Evolutionary conservation across 2,113 vertebrate species (phyloP).

Genomic region (Triplophysa siluroides): DNA sequence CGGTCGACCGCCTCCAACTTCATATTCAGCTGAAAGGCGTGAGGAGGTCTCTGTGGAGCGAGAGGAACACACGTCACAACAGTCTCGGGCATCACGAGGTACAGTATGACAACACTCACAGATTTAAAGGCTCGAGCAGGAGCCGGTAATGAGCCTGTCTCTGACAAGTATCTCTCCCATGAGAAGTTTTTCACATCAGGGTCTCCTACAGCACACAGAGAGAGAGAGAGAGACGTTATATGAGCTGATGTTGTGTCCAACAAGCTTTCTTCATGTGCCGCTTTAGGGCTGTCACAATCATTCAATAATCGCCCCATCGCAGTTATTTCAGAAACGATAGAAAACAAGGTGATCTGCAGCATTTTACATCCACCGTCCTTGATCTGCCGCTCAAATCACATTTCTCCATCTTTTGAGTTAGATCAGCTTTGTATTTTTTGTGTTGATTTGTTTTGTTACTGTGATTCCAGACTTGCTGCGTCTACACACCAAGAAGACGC

Average conservation of each 20-base stretch:
- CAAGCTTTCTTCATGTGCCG: too few relatives aligned
- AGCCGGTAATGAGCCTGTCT: constrained; percentile 82
- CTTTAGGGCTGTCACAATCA: too few relatives aligned
- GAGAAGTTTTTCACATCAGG: constrained; percentile 80
- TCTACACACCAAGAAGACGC: too few relatives aligned
- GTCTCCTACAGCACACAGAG: constrained; percentile 69
- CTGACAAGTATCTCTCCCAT: constrained; percentile 86
- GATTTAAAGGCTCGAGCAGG: constrained; percentile 87
- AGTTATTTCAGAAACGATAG: too few relatives aligned
- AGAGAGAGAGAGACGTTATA: neutral
- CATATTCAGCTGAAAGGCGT: constrained; percentile 84
- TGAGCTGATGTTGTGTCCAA: neutral
- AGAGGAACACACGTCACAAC: neutral
- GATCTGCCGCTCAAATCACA: too few relatives aligned
- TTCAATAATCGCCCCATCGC: too few relatives aligned
- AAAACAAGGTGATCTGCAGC: too few relatives aligned
- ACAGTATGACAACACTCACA: constrained; percentile 60
- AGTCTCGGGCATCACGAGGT: neutral
- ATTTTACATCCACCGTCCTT: too few relatives aligned
- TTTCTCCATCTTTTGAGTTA: too few relatives aligned
- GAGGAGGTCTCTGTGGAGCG: constrained; percentile 77
- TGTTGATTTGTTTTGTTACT: too few relatives aligned
- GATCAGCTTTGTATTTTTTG: too few relatives aligned
- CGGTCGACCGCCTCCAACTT: constrained; percentile 84
- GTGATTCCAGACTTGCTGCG: too few relatives aligned